These are phyloP conservation scores for Thaumetopoea pityocampa DNA, from an alignment of 1,140 invertebrate species.

Conservation along the genomic window DNA sequence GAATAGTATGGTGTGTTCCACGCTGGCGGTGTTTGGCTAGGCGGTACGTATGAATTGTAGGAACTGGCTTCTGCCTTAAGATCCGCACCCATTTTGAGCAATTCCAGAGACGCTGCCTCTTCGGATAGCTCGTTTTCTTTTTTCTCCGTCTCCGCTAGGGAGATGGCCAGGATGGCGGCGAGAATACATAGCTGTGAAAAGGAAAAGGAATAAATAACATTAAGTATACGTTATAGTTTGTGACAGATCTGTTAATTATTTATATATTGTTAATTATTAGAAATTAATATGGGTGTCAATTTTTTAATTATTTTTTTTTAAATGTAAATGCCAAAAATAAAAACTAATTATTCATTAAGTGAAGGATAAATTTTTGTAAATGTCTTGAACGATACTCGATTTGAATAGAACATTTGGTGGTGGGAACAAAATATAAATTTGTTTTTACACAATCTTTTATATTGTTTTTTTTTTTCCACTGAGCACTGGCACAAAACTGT, in stretches of 20 bases:
- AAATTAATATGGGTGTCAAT: no score
- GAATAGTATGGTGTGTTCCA: conserved; percentile 21
- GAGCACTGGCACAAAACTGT: conserved; percentile 28
- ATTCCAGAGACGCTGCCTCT: conserved; percentile 30
- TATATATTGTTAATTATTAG: not conserved
- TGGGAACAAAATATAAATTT: not conserved
- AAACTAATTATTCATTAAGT: no score
- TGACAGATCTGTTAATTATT: not conserved
- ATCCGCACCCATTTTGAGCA: conserved; percentile 25
- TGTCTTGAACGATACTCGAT: no score
- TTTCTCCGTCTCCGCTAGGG: conserved; percentile 34
- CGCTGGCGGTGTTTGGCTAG: conserved; percentile 22
- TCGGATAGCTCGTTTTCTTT: conserved; percentile 32
- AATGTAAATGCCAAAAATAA: no score
- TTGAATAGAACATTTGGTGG: no score
- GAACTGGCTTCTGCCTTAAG: conserved; percentile 21
- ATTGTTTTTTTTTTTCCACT: conserved; percentile 31
- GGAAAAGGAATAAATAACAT: conserved; percentile 14
- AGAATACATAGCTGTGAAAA: conserved; percentile 45
- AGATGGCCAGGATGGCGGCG: conserved; percentile 41
- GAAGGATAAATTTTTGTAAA: no score
- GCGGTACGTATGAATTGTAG: conserved; percentile 27
- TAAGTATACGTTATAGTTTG: not conserved
- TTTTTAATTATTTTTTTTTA: no score
- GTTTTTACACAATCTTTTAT: conserved; percentile 9